Base-by-base conservation (phyloP, 2,888 invertebrate species). In the Phoronis australis region DNA sequence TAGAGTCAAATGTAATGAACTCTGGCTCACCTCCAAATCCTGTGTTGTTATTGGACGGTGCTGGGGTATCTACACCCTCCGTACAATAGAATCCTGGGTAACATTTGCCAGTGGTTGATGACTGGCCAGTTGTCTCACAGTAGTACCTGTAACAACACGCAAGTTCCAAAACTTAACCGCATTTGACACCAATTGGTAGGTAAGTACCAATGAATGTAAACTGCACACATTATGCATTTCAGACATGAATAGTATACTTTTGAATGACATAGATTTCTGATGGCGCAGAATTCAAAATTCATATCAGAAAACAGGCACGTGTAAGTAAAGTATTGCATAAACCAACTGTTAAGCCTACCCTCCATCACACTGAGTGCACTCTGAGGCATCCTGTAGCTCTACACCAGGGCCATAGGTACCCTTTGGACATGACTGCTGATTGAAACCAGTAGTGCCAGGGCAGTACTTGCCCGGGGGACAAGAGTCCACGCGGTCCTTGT, bases 401-500 rank as follows among this genome's bases (percentile, higher is more conserved):
- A 64, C 64, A 1, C 43, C 54, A 12, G 63, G 59, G 46, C 67
- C 66, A 50, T 69, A 73, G 2, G 71, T 72, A 2, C 73, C 73
- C 4, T 59, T 55, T 4, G 69, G 68, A 54, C 73, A 73, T 24
- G 62, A 54, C 0, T 60, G 51, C 59, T 58, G 57, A 63, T 71
- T 60, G 53, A 65, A 69, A 23, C 73, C 72, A n/a, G 68, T 71
- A 40, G 56, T 60, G 18, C 64, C 66, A 9, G 68, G 60, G 49
- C 74, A 74, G 57, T 63, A 69, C 4, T 58, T 47, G 4, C 74
- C 74, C 18, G 46, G 48, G 9, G 72, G 73, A 52, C 74, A 73
- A 1, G 67, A 65, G 51, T 71, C 69, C 25, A 61, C 58, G 15
- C 60, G 45, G 49, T 66, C 63, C 46, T 67, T 65, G 56, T 71